A percentile compares a stretch with the other conserved stretches of the same genome.
These are phyloP conservation scores for Prunella fulvescens DNA, from an alignment of 2,113 vertebrate species.

Conservation along the genomic window DNA sequence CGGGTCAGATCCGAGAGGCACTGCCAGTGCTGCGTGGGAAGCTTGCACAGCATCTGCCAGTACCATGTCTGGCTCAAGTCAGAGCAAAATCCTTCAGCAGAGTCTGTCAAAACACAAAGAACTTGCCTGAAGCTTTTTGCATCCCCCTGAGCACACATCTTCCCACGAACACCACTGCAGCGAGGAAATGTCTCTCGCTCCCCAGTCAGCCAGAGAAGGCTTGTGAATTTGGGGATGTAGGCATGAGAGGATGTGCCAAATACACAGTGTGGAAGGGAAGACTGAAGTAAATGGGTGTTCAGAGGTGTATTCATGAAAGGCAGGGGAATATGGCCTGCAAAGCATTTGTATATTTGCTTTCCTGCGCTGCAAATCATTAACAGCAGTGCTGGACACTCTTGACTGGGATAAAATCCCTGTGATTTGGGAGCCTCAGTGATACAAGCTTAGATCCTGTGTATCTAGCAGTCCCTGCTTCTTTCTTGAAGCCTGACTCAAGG, in stretches of 20 bases:
- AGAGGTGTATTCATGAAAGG: neutral
- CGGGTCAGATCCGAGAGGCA: neutral
- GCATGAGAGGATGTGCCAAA: neutral
- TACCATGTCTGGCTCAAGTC: neutral
- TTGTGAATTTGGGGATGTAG: neutral
- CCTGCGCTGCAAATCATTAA: neutral
- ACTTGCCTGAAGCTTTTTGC: neutral
- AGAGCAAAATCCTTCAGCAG: neutral
- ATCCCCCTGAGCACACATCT: neutral
- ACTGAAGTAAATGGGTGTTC: neutral
- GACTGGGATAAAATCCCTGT: neutral
- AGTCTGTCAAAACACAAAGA: slow-evolving; percentile 38
- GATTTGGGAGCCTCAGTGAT: neutral
- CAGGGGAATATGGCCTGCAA: neutral
- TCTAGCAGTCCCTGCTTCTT: neutral
- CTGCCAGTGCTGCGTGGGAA: neutral
- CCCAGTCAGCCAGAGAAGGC: neutral
- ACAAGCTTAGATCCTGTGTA: neutral
- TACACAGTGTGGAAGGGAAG: neutral
- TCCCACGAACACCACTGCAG: neutral
- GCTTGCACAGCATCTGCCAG: slow-evolving; percentile 25
- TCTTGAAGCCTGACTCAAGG: neutral
- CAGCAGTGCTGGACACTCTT: neutral
- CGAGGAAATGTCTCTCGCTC: slow-evolving; percentile 7
- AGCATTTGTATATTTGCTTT: neutral